phyloP scores from a whole-genome alignment of 2,113 vertebrate species.

The Limanda limanda region DNA sequence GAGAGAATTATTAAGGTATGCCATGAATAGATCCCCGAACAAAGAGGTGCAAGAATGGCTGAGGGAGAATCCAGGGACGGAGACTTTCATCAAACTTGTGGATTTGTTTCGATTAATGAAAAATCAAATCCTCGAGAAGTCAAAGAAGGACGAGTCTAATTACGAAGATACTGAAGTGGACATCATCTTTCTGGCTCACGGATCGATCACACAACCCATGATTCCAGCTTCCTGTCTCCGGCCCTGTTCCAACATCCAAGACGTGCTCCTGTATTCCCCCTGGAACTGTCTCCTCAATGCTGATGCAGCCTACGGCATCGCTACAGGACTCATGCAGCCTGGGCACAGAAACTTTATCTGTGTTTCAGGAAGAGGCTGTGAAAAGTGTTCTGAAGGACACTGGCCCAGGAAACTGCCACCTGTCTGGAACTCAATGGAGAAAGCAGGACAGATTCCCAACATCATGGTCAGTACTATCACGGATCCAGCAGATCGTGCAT shows the following conservation, averaged over 20 bases:
- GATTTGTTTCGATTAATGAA: not conserved
- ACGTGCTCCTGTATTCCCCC: not conserved
- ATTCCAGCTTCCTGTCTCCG: not conserved
- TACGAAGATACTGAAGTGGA: not conserved
- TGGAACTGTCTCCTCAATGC: not conserved
- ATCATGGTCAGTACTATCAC: not conserved
- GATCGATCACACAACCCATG: not conserved
- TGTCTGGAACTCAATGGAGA: not conserved
- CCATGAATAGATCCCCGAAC: not conserved
- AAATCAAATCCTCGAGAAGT: not conserved
- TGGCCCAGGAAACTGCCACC: not conserved
- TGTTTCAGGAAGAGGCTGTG: fast-evolving
- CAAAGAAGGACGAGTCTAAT: not conserved
- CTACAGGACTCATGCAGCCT: not conserved
- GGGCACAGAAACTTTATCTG: fast-evolving
- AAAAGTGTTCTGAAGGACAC: not conserved
- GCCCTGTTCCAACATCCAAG: not conserved
- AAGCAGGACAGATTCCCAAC: not conserved
- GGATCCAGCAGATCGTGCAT: not conserved
- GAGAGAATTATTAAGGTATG: not conserved
- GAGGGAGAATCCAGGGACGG: not conserved
- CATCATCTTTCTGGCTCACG: not conserved
- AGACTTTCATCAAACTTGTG: not conserved
- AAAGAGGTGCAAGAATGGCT: not conserved
- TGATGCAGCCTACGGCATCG: not conserved